Conservation (phyloP, 1,140 invertebrate species). For the Drosophila hydei region DNA sequence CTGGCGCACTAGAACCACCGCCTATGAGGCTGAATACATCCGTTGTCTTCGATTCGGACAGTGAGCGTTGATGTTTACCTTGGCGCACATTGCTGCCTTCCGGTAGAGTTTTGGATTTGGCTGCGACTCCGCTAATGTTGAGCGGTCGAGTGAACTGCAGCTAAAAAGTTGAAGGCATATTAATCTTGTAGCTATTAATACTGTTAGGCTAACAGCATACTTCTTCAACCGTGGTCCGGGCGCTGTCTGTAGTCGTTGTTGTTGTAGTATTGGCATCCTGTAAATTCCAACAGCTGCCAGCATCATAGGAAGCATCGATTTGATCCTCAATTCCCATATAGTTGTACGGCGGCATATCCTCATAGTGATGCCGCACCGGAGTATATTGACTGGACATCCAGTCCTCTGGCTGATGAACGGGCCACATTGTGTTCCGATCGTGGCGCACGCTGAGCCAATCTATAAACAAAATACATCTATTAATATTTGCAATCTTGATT, state of each 20-base stretch:
- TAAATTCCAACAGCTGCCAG: conserved; percentile 74
- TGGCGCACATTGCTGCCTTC: conserved; percentile 66
- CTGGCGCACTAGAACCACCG: conserved; percentile 21
- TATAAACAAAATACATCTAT: conserved; percentile 51
- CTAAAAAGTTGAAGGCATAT: not conserved
- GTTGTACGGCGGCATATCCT: conserved; percentile 77
- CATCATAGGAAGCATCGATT: conserved; percentile 72
- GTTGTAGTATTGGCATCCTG: conserved; percentile 64
- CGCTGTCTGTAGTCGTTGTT: conserved; percentile 55
- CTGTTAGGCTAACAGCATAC: conserved; percentile 8
- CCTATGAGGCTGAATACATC: conserved; percentile 76
- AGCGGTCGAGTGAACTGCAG: conserved; percentile 1
- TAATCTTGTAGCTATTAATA: not conserved
- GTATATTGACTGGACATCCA: conserved; percentile 84
- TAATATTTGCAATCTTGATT: not conserved
- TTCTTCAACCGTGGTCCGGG: conserved; percentile 50
- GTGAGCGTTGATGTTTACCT: conserved; percentile 85
- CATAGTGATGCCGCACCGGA: conserved; percentile 79
- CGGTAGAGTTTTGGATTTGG: conserved; percentile 76
- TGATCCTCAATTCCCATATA: conserved; percentile 74
- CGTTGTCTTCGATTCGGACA: conserved; percentile 88
- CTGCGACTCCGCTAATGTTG: conserved; percentile 32
- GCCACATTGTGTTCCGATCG: conserved; percentile 92
- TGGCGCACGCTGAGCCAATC: conserved; percentile 94
- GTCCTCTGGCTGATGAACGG: conserved; percentile 89